phyloP scores from a whole-genome alignment of 92 coral and sea anemone species.

The Siderastrea radians region DNA sequence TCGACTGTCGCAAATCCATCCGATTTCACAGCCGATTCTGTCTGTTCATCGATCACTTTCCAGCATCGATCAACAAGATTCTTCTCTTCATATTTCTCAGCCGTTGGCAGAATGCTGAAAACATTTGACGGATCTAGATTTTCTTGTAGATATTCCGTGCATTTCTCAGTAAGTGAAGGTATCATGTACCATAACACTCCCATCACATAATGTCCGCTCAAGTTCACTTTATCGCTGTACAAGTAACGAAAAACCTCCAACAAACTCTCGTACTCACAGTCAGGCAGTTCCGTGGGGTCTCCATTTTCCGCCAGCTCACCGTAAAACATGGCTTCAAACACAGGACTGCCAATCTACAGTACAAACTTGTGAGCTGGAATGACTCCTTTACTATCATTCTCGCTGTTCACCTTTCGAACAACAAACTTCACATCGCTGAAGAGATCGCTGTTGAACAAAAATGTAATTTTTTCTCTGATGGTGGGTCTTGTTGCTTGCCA shows the following conservation, averaged over 20 bases:
- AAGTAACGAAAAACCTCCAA: too few relatives aligned
- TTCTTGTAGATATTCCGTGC: too few relatives aligned
- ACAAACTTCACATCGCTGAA: conserved; percentile 65
- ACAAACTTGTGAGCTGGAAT: conserved; percentile 47
- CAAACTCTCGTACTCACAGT: too few relatives aligned
- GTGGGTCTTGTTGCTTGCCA: conserved; percentile 79
- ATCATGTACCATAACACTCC: conserved; percentile 46
- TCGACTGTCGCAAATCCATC: too few relatives aligned
- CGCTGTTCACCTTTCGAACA: not conserved
- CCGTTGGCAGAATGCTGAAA: too few relatives aligned
- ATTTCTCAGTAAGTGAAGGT: conserved; percentile 8
- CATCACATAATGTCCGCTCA: not conserved
- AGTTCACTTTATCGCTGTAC: too few relatives aligned
- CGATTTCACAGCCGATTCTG: too few relatives aligned
- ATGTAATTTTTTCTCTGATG: conserved; percentile 66
- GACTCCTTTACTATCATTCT: not conserved
- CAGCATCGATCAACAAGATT: too few relatives aligned
- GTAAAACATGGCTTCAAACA: conserved; percentile 69
- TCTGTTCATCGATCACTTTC: too few relatives aligned
- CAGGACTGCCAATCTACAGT: conserved; percentile 48
- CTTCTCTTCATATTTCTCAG: too few relatives aligned
- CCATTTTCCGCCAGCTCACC: conserved; percentile 48
- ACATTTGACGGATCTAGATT: too few relatives aligned
- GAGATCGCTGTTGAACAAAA: conserved; percentile 68
- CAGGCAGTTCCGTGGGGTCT: conserved; percentile 48